Evolutionary conservation across 1,140 invertebrate genomes (phyloP).

Genomic region (Panulirus ornatus): DNA sequence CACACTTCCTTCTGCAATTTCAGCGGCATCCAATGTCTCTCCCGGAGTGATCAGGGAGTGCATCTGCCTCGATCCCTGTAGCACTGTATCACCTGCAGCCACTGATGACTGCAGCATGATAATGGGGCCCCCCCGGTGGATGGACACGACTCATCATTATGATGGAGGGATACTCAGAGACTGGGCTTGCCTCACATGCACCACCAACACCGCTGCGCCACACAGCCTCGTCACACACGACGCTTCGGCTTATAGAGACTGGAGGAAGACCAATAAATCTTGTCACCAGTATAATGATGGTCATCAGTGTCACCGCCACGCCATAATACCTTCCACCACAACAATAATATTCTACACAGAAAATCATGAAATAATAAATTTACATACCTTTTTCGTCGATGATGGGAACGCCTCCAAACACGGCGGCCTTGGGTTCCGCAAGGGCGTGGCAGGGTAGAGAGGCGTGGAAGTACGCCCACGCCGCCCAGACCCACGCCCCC

Average conservation of each 20-base stretch:
- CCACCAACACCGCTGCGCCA: background rate
- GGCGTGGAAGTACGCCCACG: constrained; percentile 60
- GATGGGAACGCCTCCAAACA: constrained; percentile 67
- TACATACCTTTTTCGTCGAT: constrained; percentile 67
- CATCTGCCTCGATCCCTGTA: too few relatives aligned
- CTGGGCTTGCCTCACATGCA: background rate
- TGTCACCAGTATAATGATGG: constrained; percentile 18
- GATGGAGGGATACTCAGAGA: background rate
- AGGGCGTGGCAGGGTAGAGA: constrained; percentile 59
- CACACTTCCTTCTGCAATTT: too few relatives aligned
- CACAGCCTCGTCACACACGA: constrained; percentile 7
- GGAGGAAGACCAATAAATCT: constrained; percentile 32
- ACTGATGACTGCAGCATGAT: too few relatives aligned
- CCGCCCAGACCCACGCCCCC: constrained; percentile 63
- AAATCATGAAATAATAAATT: background rate
- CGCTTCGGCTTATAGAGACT: constrained; percentile 14
- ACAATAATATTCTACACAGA: constrained; percentile 1
- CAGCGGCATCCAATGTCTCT: too few relatives aligned
- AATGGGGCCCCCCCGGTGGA: background rate
- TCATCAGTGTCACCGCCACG: constrained; percentile 51
- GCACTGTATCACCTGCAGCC: too few relatives aligned
- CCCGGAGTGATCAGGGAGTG: too few relatives aligned
- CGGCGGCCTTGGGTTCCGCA: constrained; percentile 64
- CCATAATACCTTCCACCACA: background rate
- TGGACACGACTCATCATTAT: background rate